Evolutionary conservation across 2,888 invertebrate species (phyloP).

Genomic region (Ramazzottius varieornatus): DNA sequence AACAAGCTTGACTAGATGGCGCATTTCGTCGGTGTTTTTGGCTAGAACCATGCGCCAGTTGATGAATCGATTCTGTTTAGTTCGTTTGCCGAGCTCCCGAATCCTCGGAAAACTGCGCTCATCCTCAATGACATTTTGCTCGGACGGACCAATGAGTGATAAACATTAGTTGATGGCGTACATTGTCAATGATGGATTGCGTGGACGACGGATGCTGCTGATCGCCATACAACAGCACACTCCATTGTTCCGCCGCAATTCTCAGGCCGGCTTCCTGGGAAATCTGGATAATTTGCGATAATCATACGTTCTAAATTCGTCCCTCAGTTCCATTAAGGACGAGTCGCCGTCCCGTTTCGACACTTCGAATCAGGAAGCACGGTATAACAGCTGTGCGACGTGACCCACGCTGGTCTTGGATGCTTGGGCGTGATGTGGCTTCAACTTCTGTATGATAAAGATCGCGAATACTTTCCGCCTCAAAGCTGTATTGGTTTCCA

Average conservation of each 20-base stretch:
- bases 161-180: too few relatives aligned
- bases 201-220: constrained; percentile 83
- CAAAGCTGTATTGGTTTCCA: constrained; percentile 78
- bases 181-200: constrained; percentile 40
- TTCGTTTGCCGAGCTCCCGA: too few relatives aligned
- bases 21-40: too few relatives aligned
- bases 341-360: constrained; percentile 87
- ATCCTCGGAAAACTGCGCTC: too few relatives aligned
- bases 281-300: constrained; percentile 91
- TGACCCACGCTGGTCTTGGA: constrained; percentile 97
- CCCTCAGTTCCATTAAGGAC: constrained; percentile 59
- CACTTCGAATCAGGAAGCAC: constrained; percentile 93
- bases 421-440: constrained; percentile 78
- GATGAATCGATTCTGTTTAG: too few relatives aligned
- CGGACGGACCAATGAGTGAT: too few relatives aligned
- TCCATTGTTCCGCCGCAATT: constrained; percentile 96
- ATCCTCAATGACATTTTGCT: too few relatives aligned
- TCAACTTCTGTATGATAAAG: constrained; percentile 87
- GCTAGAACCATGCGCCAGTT: too few relatives aligned
- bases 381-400: constrained; percentile 83
- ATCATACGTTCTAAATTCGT: constrained; percentile 77
- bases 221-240: constrained; percentile 78
- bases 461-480: constrained; percentile 83
- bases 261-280: constrained; percentile 84
- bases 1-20: too few relatives aligned